These are phyloP conservation scores for Nothobranchius kuhntae DNA, from an alignment of 2,113 vertebrate species.

Conservation along the genomic window DNA sequence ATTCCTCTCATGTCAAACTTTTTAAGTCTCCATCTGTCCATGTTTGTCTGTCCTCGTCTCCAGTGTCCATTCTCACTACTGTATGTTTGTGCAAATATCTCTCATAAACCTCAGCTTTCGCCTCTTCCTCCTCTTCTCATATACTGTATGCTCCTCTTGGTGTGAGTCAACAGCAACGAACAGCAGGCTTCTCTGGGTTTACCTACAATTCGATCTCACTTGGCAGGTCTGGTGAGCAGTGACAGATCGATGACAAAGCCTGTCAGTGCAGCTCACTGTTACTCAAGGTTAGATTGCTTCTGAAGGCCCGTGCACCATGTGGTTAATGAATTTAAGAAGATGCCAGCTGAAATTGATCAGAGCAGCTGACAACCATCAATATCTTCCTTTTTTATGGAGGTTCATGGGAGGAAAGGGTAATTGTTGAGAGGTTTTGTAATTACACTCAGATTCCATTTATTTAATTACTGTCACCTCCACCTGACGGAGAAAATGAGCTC, in stretches of 20 bases:
- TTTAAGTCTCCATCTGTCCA: slow-evolving; percentile 59
- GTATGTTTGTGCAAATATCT: slow-evolving; percentile 52
- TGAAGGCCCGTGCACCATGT: slow-evolving; percentile 48
- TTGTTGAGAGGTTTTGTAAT: slow-evolving; percentile 30
- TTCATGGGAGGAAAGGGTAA: slow-evolving; percentile 25
- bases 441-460: slow-evolving; percentile 31
- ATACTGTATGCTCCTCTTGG: slow-evolving; percentile 5
- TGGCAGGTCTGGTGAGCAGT: slow-evolving; percentile 38
- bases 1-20: slow-evolving; percentile 18
- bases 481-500: background rate
- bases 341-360: slow-evolving; percentile 58
- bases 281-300: slow-evolving; percentile 56
- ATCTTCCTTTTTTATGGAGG: slow-evolving; percentile 34
- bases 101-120: slow-evolving; percentile 41
- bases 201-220: slow-evolving; percentile 43
- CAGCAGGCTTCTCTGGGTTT: slow-evolving; percentile 46
- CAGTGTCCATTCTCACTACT: slow-evolving; percentile 18
- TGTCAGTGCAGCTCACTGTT: slow-evolving; percentile 59
- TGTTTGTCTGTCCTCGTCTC: slow-evolving; percentile 16
- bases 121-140: background rate
- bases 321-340: slow-evolving; percentile 68
- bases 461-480: slow-evolving; percentile 12
- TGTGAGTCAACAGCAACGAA: slow-evolving; percentile 37
- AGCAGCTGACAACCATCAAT: slow-evolving; percentile 53
- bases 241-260: slow-evolving; percentile 67